Conservation (phyloP, 2,888 invertebrate species). For the Lycophotia porphyrea region DNA sequence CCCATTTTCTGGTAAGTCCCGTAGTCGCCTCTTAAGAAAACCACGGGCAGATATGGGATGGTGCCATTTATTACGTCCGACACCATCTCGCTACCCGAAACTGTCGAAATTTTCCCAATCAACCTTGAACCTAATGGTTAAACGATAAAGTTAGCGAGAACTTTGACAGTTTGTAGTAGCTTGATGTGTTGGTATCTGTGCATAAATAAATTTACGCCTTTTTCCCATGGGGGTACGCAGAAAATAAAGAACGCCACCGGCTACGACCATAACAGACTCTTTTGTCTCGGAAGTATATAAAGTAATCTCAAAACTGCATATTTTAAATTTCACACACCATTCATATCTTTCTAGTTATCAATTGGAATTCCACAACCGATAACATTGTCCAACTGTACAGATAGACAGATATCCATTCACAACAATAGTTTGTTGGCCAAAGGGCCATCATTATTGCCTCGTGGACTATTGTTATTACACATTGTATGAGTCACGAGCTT, state of each 20-base stretch:
- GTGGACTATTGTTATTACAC: constrained; percentile 47
- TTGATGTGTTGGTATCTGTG: too few species aligned
- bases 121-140: too few species aligned
- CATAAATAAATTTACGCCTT: not conserved
- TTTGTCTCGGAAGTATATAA: not conserved
- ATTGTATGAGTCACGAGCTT: constrained; percentile 63
- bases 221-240: not conserved
- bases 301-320: not conserved
- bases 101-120: too few species aligned
- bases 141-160: too few species aligned
- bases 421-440: constrained; percentile 48
- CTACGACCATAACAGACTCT: not conserved
- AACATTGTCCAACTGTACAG: constrained; percentile 53
- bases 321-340: constrained; percentile 1
- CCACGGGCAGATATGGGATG: too few species aligned
- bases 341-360: constrained; percentile 45
- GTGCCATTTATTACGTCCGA: too few species aligned
- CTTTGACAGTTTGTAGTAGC: too few species aligned
- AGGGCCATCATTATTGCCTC: constrained; percentile 35
- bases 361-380: constrained; percentile 57
- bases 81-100: too few species aligned
- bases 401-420: constrained; percentile 43
- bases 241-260: not conserved
- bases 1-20: too few species aligned
- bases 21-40: too few species aligned